Percentiles rank a stretch among this genome's conserved stretches.
phyloP scores from a whole-genome alignment of 2,113 vertebrate genomes.

The Ochotona curzoniae region DNA sequence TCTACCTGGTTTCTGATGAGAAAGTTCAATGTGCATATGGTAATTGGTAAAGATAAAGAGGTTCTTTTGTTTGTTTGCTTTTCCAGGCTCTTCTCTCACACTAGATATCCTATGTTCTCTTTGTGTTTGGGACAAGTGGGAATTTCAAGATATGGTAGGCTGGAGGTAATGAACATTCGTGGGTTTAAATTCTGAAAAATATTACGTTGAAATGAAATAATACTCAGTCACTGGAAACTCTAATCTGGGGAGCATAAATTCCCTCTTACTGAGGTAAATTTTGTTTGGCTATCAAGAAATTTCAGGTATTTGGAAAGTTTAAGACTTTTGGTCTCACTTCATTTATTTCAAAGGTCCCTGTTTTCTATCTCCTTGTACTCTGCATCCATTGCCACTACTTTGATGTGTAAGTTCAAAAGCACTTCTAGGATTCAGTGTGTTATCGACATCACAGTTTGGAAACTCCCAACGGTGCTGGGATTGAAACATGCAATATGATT shows the following conservation, averaged over 20 bases:
- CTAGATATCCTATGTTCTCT: background rate
- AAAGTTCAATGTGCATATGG: background rate
- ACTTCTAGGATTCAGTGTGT: fast-evolving
- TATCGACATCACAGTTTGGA: background rate
- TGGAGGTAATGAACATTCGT: background rate
- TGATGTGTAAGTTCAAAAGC: background rate
- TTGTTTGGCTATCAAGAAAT: background rate
- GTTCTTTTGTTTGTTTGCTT: background rate
- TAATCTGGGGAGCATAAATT: background rate
- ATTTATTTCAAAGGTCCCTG: background rate
- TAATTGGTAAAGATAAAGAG: background rate
- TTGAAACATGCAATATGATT: background rate
- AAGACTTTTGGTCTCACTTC: background rate
- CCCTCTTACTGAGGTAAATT: background rate
- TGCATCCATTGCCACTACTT: background rate
- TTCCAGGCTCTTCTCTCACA: background rate
- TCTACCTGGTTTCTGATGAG: background rate
- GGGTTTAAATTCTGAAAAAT: background rate
- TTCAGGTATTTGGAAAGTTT: background rate
- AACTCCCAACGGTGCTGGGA: background rate
- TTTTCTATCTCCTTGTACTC: background rate
- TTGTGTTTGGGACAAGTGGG: background rate
- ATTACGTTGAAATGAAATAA: background rate
- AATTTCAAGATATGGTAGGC: background rate
- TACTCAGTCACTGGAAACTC: background rate